These are phyloP conservation scores for Leistus spinibarbis DNA, from an alignment of 2,888 invertebrate species.

Conservation along the genomic window DNA sequence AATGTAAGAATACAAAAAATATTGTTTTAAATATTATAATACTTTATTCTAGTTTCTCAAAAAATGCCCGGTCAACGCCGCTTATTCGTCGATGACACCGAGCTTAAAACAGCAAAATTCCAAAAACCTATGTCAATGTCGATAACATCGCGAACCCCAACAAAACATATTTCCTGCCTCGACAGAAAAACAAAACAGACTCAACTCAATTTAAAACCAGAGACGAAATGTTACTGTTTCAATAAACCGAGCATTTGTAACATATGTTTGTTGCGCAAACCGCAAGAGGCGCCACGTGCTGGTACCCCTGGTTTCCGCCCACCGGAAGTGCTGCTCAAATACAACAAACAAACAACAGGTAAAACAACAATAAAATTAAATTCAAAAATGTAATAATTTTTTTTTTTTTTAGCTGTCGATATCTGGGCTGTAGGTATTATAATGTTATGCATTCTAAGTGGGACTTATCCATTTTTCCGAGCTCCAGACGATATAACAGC, in stretches of 20 bases:
- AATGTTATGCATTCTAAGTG: constrained; percentile 75
- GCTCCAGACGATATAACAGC: constrained; percentile 80
- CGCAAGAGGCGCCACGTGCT: constrained; percentile 77
- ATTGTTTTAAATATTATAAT: neutral
- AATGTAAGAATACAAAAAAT: constrained; percentile 18
- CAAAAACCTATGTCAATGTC: constrained; percentile 22
- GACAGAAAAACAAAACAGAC: constrained; percentile 31
- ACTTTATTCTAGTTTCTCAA: constrained; percentile 17
- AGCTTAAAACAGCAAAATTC: constrained; percentile 17
- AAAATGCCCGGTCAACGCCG: constrained; percentile 28
- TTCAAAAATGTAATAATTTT: neutral
- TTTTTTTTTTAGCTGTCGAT: constrained; percentile 71
- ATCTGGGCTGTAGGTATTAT: constrained; percentile 90
- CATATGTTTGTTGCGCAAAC: constrained; percentile 67
- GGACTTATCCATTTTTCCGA: constrained; percentile 84
- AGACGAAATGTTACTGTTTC: constrained; percentile 74
- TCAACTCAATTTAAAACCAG: constrained; percentile 28
- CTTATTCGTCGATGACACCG: constrained; percentile 23
- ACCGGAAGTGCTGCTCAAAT: constrained; percentile 83
- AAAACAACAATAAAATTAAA: constrained; percentile 37
- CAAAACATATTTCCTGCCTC: constrained; percentile 29
- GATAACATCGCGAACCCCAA: constrained; percentile 15
- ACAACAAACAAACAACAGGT: constrained; percentile 78
- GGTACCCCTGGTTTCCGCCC: constrained; percentile 91
- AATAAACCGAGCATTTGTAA: constrained; percentile 72